Conservation (phyloP, 2,888 invertebrate genomes). For the Ichneumon xanthorius region DNA sequence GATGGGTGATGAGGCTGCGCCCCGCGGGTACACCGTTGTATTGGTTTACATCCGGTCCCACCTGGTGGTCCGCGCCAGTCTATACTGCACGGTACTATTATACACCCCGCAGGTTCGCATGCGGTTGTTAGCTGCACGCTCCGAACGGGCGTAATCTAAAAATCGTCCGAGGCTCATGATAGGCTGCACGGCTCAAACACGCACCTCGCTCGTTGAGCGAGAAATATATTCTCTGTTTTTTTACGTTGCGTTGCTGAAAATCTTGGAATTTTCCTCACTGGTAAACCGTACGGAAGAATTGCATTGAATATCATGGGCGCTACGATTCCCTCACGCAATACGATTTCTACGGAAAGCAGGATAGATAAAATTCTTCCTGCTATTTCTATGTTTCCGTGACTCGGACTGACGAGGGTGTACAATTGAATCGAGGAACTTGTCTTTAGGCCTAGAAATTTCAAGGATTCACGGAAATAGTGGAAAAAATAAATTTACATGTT, state of each 20-base stretch:
- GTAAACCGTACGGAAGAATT: not conserved
- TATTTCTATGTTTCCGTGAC: not conserved
- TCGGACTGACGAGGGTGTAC: no score
- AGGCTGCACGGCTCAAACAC: constrained; percentile 27
- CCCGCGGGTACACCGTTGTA: constrained; percentile 26
- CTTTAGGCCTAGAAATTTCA: not conserved
- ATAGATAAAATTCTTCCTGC: not conserved
- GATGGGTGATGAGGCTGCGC: constrained; percentile 3
- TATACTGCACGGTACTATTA: constrained; percentile 35
- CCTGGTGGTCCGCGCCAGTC: constrained; percentile 18
- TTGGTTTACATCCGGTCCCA: constrained; percentile 46
- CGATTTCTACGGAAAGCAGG: not conserved
- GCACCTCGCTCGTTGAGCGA: constrained; percentile 12
- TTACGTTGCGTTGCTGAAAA: constrained; percentile 5
- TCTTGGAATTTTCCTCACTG: not conserved
- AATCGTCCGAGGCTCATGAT: constrained; percentile 63
- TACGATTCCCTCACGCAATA: not conserved
- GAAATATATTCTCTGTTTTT: not conserved
- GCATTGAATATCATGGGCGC: not conserved
- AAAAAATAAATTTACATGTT: not conserved
- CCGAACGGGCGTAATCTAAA: constrained; percentile 64
- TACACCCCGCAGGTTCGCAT: constrained; percentile 39
- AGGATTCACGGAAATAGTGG: not conserved
- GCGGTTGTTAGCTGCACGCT: constrained; percentile 68
- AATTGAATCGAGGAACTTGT: not conserved